Evolutionary conservation across 2,113 vertebrate genomes (phyloP).

Genomic region (Morone chrysops): DNA sequence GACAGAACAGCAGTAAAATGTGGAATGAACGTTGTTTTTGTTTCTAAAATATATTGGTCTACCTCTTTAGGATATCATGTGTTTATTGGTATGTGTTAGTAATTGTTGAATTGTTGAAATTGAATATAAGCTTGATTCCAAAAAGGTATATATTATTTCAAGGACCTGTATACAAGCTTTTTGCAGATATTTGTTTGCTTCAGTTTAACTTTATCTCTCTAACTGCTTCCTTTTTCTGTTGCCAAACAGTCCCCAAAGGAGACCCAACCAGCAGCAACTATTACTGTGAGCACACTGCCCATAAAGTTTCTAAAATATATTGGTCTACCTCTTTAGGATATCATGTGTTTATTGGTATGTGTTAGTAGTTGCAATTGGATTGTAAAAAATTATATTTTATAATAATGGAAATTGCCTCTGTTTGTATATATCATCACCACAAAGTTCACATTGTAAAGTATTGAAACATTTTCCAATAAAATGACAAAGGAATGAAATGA

Average conservation of each 20-base stretch:
- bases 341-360: background rate
- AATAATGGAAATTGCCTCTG: background rate
- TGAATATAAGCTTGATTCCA: background rate
- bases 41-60: background rate
- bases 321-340: constrained; percentile 1
- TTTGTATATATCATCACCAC: background rate
- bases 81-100: background rate
- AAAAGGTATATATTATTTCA: no score
- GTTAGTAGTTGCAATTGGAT: background rate
- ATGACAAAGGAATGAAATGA: no score
- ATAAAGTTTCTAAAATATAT: constrained; percentile 1
- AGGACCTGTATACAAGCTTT: constrained; percentile 24
- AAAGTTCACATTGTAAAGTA: constrained; percentile 7
- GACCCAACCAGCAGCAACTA: constrained; percentile 66
- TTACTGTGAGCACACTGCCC: constrained; percentile 79
- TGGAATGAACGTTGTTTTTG: background rate
- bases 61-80: constrained; percentile 8
- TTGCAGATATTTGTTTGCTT: constrained; percentile 45
- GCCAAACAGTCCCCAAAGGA: constrained; percentile 80
- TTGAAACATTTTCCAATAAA: constrained; percentile 49
- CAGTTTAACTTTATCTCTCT: constrained; percentile 24
- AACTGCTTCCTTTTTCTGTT: constrained; percentile 72
- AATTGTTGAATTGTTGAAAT: no score
- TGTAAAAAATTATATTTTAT: constrained; percentile 15
- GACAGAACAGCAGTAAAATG: constrained; percentile 15